Evolutionary conservation across 2,113 vertebrate species (phyloP).

Genomic region (Oxyruncus cristatus): DNA sequence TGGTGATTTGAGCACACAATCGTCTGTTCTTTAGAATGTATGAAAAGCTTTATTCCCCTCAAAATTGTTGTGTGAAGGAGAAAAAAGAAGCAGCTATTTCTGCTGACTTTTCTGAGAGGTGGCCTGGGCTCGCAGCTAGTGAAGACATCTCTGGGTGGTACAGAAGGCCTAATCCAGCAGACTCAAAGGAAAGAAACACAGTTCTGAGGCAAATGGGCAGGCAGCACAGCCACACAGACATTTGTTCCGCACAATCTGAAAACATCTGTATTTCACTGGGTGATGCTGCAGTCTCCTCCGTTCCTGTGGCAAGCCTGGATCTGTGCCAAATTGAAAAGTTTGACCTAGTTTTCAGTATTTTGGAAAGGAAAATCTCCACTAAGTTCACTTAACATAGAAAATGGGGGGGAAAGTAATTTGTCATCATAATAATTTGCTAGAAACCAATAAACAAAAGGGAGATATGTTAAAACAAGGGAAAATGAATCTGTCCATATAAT

Average conservation of each 20-base stretch:
- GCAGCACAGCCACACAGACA: background rate
- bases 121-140: background rate
- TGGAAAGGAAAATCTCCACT: background rate
- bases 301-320: background rate
- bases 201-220: background rate
- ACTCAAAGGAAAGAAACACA: background rate
- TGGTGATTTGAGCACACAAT: background rate
- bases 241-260: background rate
- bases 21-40: background rate
- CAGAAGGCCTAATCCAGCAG: background rate
- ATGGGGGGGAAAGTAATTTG: background rate
- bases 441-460: background rate
- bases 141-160: background rate
- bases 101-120: background rate
- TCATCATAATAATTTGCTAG: background rate
- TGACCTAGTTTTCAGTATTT: background rate
- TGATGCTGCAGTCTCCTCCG: background rate
- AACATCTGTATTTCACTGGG: background rate
- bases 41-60: background rate
- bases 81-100: background rate
- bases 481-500: background rate
- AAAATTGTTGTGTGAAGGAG: background rate
- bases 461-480: background rate
- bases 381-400: background rate
- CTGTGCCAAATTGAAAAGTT: background rate